Evolutionary conservation across 1,140 invertebrate genomes (phyloP), one percentile per base, ranked within the genome.

Genomic region (Cotesia chilonis): DNA sequence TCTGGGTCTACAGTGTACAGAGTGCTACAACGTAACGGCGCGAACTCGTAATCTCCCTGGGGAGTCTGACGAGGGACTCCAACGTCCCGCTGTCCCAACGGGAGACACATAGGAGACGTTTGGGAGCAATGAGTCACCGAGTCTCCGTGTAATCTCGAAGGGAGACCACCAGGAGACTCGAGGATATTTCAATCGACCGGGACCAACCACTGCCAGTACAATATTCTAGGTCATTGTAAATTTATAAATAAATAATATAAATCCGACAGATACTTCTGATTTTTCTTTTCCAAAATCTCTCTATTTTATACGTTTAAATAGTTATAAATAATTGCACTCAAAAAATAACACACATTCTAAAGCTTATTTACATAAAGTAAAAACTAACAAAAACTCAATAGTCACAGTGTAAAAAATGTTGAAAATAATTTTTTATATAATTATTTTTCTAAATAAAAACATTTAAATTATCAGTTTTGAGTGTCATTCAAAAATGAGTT

Each of bases 81-180:
- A 72, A 64, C 70, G 70, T 66, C 70, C 70, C 70, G 64, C 60
- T 59, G 41, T 72, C 70, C 70, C 70, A 72, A 55, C 67, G 70
- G 70, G 70, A 72, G 63, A 72, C 70, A 72, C 70, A 72, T 67
- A 72, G 70, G 70, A 72, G 70, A 72, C 70, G 64, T 72, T 72
- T 72, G 70, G 70, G 70, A 72, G 70, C 70, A 72, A 72, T 72
- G 70, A 72, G 70, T 72, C 70, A 72, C 70, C 55, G 70, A 72
- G 70, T 72, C 70, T 72, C 70, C 70, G 37, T 72, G 70, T 72
- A 72, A 72, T 72, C 70, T 72, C 70, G 70, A 72, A 72, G 70
- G 70, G 70, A 66, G 70, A 72, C 64, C 61, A 67, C 70, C 55
- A 66, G 70, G 64, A 72, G 64, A 59, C 63, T 57, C 41, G 37